phyloP scores from a whole-genome alignment of 2,797 vertebrate genomes.

The Muscicapa striata region DNA sequence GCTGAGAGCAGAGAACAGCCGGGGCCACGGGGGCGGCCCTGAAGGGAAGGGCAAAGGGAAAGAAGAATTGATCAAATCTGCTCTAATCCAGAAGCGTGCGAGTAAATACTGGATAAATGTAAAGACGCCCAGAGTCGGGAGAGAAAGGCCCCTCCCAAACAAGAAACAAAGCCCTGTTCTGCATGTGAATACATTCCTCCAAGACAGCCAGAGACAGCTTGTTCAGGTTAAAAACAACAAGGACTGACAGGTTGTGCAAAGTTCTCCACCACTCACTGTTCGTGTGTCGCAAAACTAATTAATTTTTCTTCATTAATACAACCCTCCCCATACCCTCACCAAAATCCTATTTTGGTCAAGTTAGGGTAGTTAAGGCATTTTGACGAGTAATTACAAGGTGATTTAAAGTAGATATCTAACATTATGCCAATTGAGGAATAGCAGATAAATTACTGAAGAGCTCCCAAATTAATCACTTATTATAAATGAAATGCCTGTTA shows the following conservation, averaged over 20 bases:
- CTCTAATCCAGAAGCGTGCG: conserved; percentile 52
- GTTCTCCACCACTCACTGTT: conserved; percentile 52
- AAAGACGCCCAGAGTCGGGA: conserved; percentile 37
- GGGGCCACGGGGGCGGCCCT: not conserved
- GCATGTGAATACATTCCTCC: conserved; percentile 63
- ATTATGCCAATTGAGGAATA: conserved; percentile 76
- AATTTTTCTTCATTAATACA: conserved; percentile 32
- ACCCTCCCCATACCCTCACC: conserved; percentile 47
- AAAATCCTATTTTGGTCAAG: conserved; percentile 75
- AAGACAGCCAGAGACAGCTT: conserved; percentile 61
- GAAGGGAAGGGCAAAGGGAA: conserved; percentile 4
- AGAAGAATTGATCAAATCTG: conserved; percentile 55
- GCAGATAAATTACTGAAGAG: conserved; percentile 77
- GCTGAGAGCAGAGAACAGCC: not conserved
- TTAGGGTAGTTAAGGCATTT: conserved; percentile 84
- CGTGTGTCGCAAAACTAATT: not conserved
- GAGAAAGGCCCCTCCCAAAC: conserved; percentile 15
- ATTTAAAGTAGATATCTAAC: conserved; percentile 71
- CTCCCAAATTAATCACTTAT: conserved; percentile 79
- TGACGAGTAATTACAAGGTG: conserved; percentile 78
- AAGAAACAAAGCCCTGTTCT: conserved; percentile 53
- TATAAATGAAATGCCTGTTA: conserved; percentile 84
- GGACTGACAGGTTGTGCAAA: conserved; percentile 77
- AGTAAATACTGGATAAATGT: conserved; percentile 58
- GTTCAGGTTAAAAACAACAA: conserved; percentile 39